These are phyloP conservation scores for Chromobotia macracanthus DNA, from an alignment of 2,797 vertebrate species.

Conservation along the genomic window DNA sequence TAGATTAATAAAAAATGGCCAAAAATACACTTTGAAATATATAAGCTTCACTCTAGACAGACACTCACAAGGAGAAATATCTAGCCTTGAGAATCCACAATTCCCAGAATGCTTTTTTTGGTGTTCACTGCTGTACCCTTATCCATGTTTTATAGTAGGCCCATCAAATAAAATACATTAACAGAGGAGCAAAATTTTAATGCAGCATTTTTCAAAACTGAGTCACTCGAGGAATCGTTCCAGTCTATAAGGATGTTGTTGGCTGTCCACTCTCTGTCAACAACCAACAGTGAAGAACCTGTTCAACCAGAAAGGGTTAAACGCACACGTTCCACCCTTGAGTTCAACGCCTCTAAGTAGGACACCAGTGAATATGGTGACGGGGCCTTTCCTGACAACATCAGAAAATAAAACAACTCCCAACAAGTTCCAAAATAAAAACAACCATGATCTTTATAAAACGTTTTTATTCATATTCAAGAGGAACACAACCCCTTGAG, in stretches of 20 bases:
- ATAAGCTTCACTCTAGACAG: neutral
- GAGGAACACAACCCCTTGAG: slow-evolving; percentile 17
- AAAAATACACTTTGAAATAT: too few relatives aligned
- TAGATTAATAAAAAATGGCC: too few relatives aligned
- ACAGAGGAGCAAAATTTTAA: neutral
- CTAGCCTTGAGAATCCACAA: too few relatives aligned
- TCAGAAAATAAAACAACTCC: too few relatives aligned
- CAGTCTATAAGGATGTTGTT: neutral
- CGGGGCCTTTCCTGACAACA: neutral
- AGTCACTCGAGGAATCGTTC: neutral
- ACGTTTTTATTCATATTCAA: neutral
- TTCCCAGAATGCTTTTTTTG: too few relatives aligned
- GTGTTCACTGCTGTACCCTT: neutral
- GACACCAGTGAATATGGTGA: neutral
- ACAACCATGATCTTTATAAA: too few relatives aligned
- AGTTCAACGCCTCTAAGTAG: slow-evolving; percentile 1
- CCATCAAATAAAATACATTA: too few relatives aligned
- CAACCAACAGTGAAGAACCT: slow-evolving; percentile 8
- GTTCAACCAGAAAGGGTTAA: slow-evolving; percentile 26
- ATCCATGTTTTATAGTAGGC: too few relatives aligned
- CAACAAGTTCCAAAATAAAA: slow-evolving; percentile 15
- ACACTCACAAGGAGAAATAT: neutral
- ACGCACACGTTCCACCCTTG: neutral
- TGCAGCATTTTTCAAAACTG: too few relatives aligned
- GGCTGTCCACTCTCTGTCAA: neutral